Percentiles rank a stretch among this genome's conserved stretches.
phyloP scores from a whole-genome alignment of 1,140 invertebrate species.

The Zophobas atratus region DNA sequence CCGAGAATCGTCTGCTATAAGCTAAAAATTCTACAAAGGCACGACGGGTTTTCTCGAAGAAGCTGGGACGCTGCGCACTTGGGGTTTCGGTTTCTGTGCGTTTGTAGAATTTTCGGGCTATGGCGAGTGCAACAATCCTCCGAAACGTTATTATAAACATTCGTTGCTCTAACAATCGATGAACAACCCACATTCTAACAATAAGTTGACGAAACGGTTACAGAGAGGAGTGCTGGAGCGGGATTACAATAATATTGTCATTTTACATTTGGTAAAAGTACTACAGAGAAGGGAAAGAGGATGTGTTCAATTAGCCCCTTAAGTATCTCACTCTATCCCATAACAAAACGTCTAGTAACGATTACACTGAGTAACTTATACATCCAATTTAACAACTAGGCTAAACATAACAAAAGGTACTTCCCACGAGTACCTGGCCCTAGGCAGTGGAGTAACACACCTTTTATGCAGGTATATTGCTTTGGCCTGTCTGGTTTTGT shows the following conservation, averaged over 20 bases:
- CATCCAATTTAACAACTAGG: conserved; percentile 54
- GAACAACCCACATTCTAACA: conserved; percentile 44
- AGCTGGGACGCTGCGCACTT: conserved; percentile 2
- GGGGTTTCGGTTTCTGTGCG: conserved; percentile 7
- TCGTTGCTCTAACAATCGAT: conserved; percentile 54
- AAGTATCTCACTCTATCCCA: conserved; percentile 36
- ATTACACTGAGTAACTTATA: conserved; percentile 44
- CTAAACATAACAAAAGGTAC: conserved; percentile 58
- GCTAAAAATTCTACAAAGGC: conserved; percentile 47
- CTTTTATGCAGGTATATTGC: conserved; percentile 56
- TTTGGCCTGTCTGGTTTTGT: conserved; percentile 35
- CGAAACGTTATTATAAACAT: conserved; percentile 42
- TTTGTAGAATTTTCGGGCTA: conserved; percentile 46
- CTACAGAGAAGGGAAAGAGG: conserved; percentile 40
- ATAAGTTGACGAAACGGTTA: conserved; percentile 44
- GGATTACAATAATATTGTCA: conserved; percentile 53
- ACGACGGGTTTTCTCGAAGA: conserved; percentile 7
- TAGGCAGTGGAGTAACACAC: conserved; percentile 61
- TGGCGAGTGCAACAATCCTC: conserved; percentile 20
- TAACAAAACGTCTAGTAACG: conserved; percentile 43
- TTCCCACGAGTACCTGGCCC: conserved; percentile 54
- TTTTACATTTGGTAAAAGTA: conserved; percentile 49
- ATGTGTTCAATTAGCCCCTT: conserved; percentile 41
- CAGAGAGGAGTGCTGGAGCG: conserved; percentile 43
- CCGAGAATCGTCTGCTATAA: conserved; percentile 38